These are phyloP conservation scores for Caenorhabditis sp. DNA, from an alignment of 2,888 invertebrate genomes.

Conservation along the genomic window DNA sequence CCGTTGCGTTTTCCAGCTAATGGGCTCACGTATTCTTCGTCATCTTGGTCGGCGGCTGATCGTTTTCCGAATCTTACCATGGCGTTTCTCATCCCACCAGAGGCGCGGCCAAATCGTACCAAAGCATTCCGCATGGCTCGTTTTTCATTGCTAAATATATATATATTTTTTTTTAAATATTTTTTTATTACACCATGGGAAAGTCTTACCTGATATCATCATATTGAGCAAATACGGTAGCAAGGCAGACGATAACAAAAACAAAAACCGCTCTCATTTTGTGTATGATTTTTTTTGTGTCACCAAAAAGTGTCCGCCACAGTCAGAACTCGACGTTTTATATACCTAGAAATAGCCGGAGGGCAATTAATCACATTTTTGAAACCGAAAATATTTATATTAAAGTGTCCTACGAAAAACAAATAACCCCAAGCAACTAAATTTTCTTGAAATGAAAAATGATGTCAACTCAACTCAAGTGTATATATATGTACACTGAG, in stretches of 20 bases:
- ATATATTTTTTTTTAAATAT: not conserved
- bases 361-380: slow-evolving; percentile 11
- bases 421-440: slow-evolving; percentile 36
- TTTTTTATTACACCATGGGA: no score
- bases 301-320: slow-evolving; percentile 27
- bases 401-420: not conserved
- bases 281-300: slow-evolving; percentile 19
- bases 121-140: slow-evolving; percentile 64
- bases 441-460: slow-evolving; percentile 20
- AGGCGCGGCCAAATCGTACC: slow-evolving; percentile 59
- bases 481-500: no score
- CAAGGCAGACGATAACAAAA: slow-evolving; percentile 33
- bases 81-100: slow-evolving; percentile 61
- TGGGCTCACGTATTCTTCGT: slow-evolving; percentile 33
- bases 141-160: slow-evolving; percentile 50
- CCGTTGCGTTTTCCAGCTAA: slow-evolving; percentile 60
- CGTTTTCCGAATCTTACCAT: slow-evolving; percentile 62
- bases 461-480: slow-evolving; percentile 26
- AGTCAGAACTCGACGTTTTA: slow-evolving; percentile 26
- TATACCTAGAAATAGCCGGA: slow-evolving; percentile 20
- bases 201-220: slow-evolving; percentile 33
- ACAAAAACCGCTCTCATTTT: slow-evolving; percentile 23
- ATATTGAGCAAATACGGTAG: slow-evolving; percentile 34
- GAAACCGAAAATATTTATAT: slow-evolving; percentile 9
- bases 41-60: slow-evolving; percentile 42